A percentile compares a stretch with the other conserved stretches of the same genome.
These are phyloP conservation scores for Gonocerus acuteangulatus DNA, from an alignment of 2,888 invertebrate genomes.

Conservation along the genomic window DNA sequence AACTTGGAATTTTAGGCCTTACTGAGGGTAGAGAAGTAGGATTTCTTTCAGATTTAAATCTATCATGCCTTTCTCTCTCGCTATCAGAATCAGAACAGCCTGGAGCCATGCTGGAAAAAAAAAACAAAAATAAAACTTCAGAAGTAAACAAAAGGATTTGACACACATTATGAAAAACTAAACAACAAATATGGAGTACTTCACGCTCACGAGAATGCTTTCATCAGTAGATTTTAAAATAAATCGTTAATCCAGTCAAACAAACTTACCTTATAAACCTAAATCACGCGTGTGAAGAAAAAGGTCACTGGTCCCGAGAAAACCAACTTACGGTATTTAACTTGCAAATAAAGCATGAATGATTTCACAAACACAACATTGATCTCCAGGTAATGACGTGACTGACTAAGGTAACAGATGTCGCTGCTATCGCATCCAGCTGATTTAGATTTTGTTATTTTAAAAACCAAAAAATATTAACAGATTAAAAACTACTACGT, in stretches of 20 bases:
- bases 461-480: too few species aligned
- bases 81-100: slow-evolving; percentile 31
- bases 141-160: too few species aligned
- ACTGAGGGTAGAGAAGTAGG: not conserved
- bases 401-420: slow-evolving; percentile 10
- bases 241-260: not conserved
- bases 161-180: not conserved
- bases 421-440: slow-evolving; percentile 1
- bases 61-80: slow-evolving; percentile 32
- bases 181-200: not conserved
- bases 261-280: slow-evolving; percentile 14
- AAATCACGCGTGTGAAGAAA: slow-evolving; percentile 5
- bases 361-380: slow-evolving; percentile 6
- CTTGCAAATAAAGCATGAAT: slow-evolving; percentile 4
- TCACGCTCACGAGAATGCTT: not conserved
- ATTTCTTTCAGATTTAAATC: slow-evolving; percentile 33
- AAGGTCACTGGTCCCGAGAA: not conserved
- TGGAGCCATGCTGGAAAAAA: slow-evolving; percentile 25
- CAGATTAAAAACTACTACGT: too few species aligned
- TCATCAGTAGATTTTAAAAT: not conserved
- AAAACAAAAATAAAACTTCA: not conserved
- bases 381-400: slow-evolving; percentile 5
- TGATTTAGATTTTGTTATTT: not conserved
- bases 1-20: slow-evolving; percentile 6
- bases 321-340: not conserved